A percentile compares a stretch with the other conserved stretches of the same genome.
Conservation (phyloP, 1,140 invertebrate species). For the Drosophila nikananu region DNA sequence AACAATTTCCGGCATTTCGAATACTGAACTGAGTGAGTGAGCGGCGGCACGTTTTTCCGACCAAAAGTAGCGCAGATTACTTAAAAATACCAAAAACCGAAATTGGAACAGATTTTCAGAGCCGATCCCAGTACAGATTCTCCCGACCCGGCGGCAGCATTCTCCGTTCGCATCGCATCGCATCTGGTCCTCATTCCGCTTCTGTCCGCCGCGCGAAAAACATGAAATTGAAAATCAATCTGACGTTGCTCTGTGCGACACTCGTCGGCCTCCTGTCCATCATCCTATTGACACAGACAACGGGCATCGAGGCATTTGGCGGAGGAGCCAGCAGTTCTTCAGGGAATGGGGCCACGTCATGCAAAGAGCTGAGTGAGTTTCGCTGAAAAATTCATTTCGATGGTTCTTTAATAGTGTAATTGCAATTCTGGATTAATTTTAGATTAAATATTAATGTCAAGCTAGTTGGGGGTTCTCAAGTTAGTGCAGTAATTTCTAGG, state of each 20-base stretch:
- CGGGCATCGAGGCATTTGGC: slow-evolving; percentile 40
- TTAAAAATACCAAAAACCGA: slow-evolving; percentile 72
- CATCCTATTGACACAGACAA: slow-evolving; percentile 70
- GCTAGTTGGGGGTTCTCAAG: rapidly evolving
- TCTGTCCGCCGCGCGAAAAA: slow-evolving; percentile 48
- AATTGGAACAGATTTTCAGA: slow-evolving; percentile 48
- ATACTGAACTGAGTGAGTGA: slow-evolving; percentile 47
- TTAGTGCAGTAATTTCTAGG: neutral
- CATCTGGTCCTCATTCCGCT: slow-evolving; percentile 11
- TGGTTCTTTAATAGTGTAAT: neutral
- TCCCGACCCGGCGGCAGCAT: slow-evolving; percentile 14
- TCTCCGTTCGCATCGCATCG: slow-evolving; percentile 32
- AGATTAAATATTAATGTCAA: neutral
- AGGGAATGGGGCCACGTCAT: slow-evolving; percentile 28
- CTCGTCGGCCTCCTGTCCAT: slow-evolving; percentile 69
- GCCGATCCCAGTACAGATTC: slow-evolving; percentile 24
- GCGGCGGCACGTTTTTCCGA: slow-evolving; percentile 36
- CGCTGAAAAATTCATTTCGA: neutral
- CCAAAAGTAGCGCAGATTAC: slow-evolving; percentile 73
- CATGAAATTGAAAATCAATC: slow-evolving; percentile 79
- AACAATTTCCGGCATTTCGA: slow-evolving; percentile 81
- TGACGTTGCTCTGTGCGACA: slow-evolving; percentile 59
- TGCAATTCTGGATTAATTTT: neutral
- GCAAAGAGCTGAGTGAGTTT: slow-evolving; percentile 75
- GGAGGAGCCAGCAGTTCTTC: slow-evolving; percentile 16